A percentile compares a stretch with the other conserved stretches of the same genome.
phyloP scores from a whole-genome alignment of 1,140 invertebrate genomes.

The Bombus fervidus region DNA sequence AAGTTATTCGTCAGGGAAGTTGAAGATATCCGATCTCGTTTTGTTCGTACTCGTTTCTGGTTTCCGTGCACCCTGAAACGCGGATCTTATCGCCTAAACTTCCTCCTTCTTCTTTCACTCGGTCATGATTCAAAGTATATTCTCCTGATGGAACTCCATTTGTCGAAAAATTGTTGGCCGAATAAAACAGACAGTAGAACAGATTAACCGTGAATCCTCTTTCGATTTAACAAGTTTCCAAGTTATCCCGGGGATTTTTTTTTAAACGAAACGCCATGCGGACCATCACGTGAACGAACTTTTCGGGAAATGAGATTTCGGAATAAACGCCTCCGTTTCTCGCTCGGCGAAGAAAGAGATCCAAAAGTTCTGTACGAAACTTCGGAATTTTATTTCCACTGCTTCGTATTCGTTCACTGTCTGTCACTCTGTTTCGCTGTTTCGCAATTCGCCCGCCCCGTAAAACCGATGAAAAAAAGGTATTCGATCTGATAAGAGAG shows the following conservation, averaged over 20 bases:
- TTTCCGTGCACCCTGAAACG: neutral
- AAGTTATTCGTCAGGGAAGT: conserved; percentile 1
- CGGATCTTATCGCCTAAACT: neutral
- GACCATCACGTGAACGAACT: neutral
- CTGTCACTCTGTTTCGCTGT: neutral
- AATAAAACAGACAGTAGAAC: neutral
- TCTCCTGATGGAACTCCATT: neutral
- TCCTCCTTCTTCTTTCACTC: neutral
- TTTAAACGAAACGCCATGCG: neutral
- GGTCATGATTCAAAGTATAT: neutral
- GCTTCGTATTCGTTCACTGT: neutral
- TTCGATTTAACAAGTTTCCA: neutral
- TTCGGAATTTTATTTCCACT: conserved; percentile 25
- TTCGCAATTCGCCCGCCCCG: neutral
- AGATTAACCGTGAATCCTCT: neutral
- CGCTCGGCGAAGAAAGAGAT: neutral
- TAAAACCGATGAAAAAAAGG: neutral
- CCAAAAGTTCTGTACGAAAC: neutral
- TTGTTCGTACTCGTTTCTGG: neutral
- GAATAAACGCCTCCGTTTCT: conserved; percentile 3
- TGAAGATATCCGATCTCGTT: neutral
- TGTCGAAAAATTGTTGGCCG: neutral
- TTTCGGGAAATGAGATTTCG: conserved; percentile 21
- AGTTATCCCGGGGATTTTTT: neutral
- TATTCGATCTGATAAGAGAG: neutral